Evolutionary conservation across 2,113 vertebrate species (phyloP).

Genomic region (Plecotus auritus): DNA sequence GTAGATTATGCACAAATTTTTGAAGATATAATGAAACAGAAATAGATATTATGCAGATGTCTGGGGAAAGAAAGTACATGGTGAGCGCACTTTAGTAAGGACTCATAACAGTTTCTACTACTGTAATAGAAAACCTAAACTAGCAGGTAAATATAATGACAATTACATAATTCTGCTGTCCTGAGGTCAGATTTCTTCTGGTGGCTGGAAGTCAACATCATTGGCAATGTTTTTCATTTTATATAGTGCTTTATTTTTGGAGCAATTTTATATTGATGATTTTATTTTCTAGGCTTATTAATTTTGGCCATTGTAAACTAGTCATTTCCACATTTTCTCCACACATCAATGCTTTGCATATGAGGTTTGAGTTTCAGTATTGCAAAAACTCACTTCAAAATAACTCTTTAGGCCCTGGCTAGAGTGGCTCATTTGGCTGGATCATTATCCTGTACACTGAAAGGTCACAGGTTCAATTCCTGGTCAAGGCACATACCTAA

Average conservation of each 20-base stretch:
- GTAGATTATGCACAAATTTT: neutral
- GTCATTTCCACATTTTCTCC: neutral
- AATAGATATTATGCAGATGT: neutral
- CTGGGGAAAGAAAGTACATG: neutral
- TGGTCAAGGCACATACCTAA: no score
- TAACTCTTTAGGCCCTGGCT: neutral
- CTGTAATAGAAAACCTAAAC: neutral
- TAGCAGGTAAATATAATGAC: neutral
- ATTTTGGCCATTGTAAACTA: conserved; percentile 9
- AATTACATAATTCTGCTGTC: neutral
- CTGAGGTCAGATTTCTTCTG: neutral
- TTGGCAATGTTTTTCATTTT: neutral
- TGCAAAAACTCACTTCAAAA: neutral
- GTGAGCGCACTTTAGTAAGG: neutral
- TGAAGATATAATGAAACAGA: conserved; percentile 20
- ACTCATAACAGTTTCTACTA: neutral
- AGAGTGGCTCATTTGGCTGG: neutral
- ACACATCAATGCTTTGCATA: neutral
- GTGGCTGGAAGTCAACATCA: neutral
- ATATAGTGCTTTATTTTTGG: neutral
- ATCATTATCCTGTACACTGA: neutral
- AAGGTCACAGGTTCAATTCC: neutral
- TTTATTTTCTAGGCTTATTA: conserved; percentile 16
- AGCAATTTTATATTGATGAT: neutral
- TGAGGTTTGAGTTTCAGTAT: neutral